These are phyloP conservation scores for Nyctibius bracteatus DNA, from an alignment of 2,113 vertebrate genomes.

Conservation along the genomic window DNA sequence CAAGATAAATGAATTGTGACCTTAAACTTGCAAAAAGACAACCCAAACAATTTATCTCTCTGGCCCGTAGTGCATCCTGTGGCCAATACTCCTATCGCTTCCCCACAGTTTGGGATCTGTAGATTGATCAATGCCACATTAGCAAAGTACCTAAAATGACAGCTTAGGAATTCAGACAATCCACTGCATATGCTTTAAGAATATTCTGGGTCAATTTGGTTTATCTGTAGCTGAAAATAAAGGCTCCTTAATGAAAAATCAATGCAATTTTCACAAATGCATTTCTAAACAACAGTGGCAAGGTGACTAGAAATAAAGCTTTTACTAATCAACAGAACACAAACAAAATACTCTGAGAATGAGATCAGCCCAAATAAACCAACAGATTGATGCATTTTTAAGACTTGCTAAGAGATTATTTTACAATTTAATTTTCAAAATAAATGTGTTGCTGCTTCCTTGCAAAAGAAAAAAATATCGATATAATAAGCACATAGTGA, in stretches of 20 bases:
- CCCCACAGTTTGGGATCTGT: constrained; percentile 60
- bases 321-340: constrained; percentile 6
- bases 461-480: not conserved
- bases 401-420: constrained; percentile 1
- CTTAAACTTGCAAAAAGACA: constrained; percentile 90
- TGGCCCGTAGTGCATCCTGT: constrained; percentile 74
- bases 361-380: not conserved
- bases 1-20: constrained; percentile 93
- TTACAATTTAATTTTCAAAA: not conserved
- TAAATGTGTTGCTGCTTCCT: not conserved
- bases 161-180: constrained; percentile 63
- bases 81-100: constrained; percentile 76
- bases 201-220: constrained; percentile 57
- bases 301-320: constrained; percentile 48
- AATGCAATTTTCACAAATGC: constrained; percentile 59
- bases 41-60: constrained; percentile 91
- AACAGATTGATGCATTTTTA: not conserved
- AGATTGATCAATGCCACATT: constrained; percentile 84
- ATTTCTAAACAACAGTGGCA: constrained; percentile 40
- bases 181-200: constrained; percentile 54
- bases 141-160: constrained; percentile 73
- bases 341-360: constrained; percentile 10
- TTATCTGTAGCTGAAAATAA: constrained; percentile 56
- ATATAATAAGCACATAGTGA: not conserved
- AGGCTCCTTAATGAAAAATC: constrained; percentile 69